Evolutionary conservation across 2,113 vertebrate species (phyloP).

Genomic region (Sinocyclocheilus grahami): DNA sequence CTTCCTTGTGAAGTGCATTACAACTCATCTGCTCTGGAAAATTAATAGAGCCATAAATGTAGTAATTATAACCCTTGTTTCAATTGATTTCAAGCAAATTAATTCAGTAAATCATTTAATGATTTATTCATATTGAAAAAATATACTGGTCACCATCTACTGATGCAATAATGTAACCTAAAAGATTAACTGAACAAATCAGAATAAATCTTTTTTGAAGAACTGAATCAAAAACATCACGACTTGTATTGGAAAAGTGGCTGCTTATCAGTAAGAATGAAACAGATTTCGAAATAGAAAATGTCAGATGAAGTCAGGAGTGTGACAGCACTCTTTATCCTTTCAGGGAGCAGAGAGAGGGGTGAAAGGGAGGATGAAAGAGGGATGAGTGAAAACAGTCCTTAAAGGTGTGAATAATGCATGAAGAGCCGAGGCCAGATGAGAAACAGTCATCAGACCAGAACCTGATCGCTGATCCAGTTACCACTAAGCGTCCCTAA

Average conservation of each 20-base stretch:
- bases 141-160: too few relatives aligned
- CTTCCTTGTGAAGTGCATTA: not conserved
- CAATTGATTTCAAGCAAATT: not conserved
- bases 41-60: not conserved
- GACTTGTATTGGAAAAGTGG: not conserved
- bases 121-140: not conserved
- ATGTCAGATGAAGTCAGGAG: not conserved
- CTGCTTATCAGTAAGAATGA: slow-evolving; percentile 20
- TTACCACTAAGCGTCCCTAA: slow-evolving; percentile 39
- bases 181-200: not conserved
- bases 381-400: slow-evolving; percentile 31
- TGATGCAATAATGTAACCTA: not conserved
- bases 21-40: not conserved
- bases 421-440: slow-evolving; percentile 70
- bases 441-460: slow-evolving; percentile 54
- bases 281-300: slow-evolving; percentile 12
- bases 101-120: not conserved
- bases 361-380: slow-evolving; percentile 20
- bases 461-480: slow-evolving; percentile 39
- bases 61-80: not conserved
- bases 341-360: slow-evolving; percentile 7
- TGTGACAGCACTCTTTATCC: slow-evolving; percentile 35
- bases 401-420: slow-evolving; percentile 73
- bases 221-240: not conserved
- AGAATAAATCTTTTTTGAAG: not conserved